Percentiles rank a stretch among this genome's conserved stretches.
These are phyloP conservation scores for Pteria penguin DNA, from an alignment of 2,888 invertebrate species.

Conservation along the genomic window DNA sequence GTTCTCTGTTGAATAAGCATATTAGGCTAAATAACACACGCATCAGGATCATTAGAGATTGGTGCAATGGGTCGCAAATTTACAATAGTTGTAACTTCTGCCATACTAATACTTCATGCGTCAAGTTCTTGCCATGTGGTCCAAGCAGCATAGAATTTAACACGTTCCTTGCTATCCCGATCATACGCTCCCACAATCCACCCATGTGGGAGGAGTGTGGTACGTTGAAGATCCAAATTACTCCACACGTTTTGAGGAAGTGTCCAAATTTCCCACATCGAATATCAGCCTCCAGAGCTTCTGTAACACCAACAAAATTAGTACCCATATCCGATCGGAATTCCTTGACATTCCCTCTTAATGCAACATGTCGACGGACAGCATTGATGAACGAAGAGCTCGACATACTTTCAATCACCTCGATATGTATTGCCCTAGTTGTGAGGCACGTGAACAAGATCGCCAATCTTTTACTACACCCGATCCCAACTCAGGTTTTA, in stretches of 20 bases:
- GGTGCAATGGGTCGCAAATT: slow-evolving; percentile 22
- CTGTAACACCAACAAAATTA: not conserved
- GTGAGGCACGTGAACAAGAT: not conserved
- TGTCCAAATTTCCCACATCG: not conserved
- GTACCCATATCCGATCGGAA: not conserved
- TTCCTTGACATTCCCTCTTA: not conserved
- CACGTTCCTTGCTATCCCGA: not conserved
- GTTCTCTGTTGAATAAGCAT: slow-evolving; percentile 26
- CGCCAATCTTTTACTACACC: not conserved
- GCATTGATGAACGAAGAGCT: not conserved
- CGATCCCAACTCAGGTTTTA: not conserved
- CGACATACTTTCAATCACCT: not conserved
- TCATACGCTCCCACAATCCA: not conserved
- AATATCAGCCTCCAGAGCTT: not conserved
- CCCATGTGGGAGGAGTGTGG: not conserved
- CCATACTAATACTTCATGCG: slow-evolving; percentile 25
- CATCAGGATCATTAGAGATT: slow-evolving; percentile 17
- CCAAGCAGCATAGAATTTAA: not conserved
- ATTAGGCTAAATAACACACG: slow-evolving; percentile 18
- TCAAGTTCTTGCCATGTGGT: not conserved
- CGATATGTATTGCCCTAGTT: not conserved
- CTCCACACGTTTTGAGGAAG: not conserved
- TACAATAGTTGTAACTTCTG: slow-evolving; percentile 22
- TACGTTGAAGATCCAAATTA: not conserved
- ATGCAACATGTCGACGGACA: not conserved